Conservation (phyloP, 2,797 vertebrate species). For the Amblyraja radiata region DNA sequence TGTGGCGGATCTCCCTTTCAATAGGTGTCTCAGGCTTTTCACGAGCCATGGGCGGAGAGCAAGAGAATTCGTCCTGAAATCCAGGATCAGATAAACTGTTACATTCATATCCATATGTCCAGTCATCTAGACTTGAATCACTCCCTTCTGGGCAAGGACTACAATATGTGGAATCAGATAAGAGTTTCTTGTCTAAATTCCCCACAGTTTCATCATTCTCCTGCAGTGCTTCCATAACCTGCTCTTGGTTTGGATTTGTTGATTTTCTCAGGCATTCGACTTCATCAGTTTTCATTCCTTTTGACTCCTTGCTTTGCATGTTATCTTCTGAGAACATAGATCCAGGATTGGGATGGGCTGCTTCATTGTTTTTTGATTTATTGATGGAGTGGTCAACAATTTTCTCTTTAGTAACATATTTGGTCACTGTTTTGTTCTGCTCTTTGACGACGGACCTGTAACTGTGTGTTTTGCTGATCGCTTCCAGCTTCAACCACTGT, state of each 20-base stretch:
- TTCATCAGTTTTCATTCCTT: background rate
- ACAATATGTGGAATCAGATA: slow-evolving; percentile 51
- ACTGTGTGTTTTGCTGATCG: slow-evolving; percentile 59
- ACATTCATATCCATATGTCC: slow-evolving; percentile 65
- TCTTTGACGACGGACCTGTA: slow-evolving; percentile 52
- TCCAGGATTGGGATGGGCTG: background rate
- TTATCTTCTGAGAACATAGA: background rate
- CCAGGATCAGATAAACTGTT: slow-evolving; percentile 49
- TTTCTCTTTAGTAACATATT: background rate
- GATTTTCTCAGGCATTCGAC: background rate
- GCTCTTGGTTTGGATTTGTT: background rate
- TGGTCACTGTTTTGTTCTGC: slow-evolving; percentile 28
- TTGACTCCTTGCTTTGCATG: background rate
- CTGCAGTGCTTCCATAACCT: too few species aligned
- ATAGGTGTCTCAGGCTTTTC: slow-evolving; percentile 53
- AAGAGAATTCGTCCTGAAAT: slow-evolving; percentile 39
- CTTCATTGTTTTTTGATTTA: background rate
- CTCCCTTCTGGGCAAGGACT: slow-evolving; percentile 62
- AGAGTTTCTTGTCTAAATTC: background rate
- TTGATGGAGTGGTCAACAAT: too few species aligned
- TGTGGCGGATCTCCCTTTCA: slow-evolving; percentile 62
- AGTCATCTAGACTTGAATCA: slow-evolving; percentile 67
- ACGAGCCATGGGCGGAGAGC: too few species aligned
- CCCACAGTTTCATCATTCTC: background rate
- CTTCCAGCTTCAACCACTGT: slow-evolving; percentile 69